These are phyloP conservation scores for Hyles euphorbiae DNA, from an alignment of 1,140 invertebrate species.

Conservation along the genomic window DNA sequence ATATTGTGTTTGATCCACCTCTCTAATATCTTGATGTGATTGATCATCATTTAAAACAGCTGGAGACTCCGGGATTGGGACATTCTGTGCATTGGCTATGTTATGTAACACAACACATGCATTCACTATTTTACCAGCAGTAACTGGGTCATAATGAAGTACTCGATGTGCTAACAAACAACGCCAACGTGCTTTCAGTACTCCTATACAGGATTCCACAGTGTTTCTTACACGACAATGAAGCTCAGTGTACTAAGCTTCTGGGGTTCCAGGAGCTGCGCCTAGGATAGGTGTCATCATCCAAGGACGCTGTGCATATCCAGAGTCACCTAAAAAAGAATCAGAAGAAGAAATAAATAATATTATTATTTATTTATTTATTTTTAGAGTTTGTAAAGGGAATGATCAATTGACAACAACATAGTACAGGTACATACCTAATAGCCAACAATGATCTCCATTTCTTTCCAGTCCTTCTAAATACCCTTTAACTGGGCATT, in stretches of 20 bases:
- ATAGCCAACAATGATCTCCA: no score
- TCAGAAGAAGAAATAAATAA: not conserved
- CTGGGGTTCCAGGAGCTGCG: slow-evolving; percentile 12
- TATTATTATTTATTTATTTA: not conserved
- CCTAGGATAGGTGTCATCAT: slow-evolving; percentile 12
- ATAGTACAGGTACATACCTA: slow-evolving; percentile 6
- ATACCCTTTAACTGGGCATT: not conserved
- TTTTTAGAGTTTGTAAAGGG: not conserved
- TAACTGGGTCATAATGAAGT: slow-evolving; percentile 22
- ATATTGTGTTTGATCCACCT: no score
- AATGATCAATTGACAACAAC: slow-evolving; percentile 7
- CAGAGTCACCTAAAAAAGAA: slow-evolving; percentile 19
- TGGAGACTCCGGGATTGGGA: no score
- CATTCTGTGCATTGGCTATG: no score
- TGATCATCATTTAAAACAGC: no score
- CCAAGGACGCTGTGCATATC: slow-evolving; percentile 16
- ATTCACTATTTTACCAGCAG: not conserved
- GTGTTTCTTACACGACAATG: no score
- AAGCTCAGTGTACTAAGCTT: slow-evolving; percentile 13
- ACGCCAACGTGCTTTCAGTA: not conserved
- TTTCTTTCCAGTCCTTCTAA: no score
- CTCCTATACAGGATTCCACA: no score
- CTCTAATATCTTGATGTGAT: no score
- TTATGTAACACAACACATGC: no score
- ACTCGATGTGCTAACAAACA: slow-evolving; percentile 21